Evolutionary conservation across 2,797 vertebrate genomes (phyloP).

Genomic region (Periparus ater): DNA sequence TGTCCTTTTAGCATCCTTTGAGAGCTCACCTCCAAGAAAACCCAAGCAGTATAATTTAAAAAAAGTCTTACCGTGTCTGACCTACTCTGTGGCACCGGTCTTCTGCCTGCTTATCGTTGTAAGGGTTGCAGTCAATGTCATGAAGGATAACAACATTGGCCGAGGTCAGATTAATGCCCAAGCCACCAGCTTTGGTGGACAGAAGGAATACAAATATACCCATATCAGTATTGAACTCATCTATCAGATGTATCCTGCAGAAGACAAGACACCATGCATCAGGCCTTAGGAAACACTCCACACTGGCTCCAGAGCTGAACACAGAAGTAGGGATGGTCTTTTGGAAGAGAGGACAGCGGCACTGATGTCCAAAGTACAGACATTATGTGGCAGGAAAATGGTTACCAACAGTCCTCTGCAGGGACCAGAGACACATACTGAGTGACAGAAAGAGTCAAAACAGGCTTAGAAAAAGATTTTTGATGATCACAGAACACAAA

Average conservation of each 20-base stretch:
- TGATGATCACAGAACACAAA: background rate
- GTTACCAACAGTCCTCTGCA: background rate
- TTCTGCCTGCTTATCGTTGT: conserved; percentile 98
- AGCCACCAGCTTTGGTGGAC: conserved; percentile 93
- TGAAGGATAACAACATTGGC: conserved; percentile 96
- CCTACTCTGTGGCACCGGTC: conserved; percentile 96
- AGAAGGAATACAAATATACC: conserved; percentile 94
- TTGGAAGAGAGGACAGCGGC: background rate
- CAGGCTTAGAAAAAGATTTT: background rate
- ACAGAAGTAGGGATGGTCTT: background rate
- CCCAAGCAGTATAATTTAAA: background rate
- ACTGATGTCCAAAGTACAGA: background rate
- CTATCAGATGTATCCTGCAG: conserved; percentile 92
- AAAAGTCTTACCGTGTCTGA: conserved; percentile 85
- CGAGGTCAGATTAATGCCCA: conserved; percentile 96
- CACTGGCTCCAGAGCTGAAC: background rate
- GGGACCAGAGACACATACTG: background rate
- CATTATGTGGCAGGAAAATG: background rate
- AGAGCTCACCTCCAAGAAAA: background rate
- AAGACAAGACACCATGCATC: background rate
- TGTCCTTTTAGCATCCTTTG: background rate
- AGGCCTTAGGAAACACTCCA: background rate
- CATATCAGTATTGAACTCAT: conserved; percentile 91
- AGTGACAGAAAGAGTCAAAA: background rate
- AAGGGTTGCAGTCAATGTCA: conserved; percentile 97